Base-by-base conservation (phyloP, 2,888 invertebrate genomes). In the Caenorhabditis auriculariae region DNA sequence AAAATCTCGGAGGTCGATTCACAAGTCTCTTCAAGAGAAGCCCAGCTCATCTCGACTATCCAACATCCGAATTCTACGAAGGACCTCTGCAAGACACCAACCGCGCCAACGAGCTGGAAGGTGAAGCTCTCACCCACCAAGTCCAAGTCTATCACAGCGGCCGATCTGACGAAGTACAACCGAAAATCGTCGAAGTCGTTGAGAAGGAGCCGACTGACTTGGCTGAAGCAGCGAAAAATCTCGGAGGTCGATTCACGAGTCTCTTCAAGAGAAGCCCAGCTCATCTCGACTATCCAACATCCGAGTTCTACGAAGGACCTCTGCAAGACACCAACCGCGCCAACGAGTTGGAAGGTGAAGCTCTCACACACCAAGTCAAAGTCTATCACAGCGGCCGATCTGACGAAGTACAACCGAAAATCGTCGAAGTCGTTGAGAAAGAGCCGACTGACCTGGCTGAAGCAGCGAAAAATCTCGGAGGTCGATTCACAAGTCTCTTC, bases 231-330 rank as follows among this genome's bases (percentile, higher is more conserved):
- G n/a, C n/a, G n/a, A n/a, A n/a, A n/a, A n/a, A n/a, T n/a, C n/a
- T n/a, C n/a, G n/a, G n/a, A n/a, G n/a, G n/a, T n/a, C n/a, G n/a
- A n/a, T 43, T 56, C 32, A 48, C 48, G 21, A 49, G 58, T 32
- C 42, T 54, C 21, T 55, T 58, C 54, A 53, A 58, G 38, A 57
- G 54, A 23, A 45, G 49, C 9, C 43, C 64, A 7, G 62, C 68
- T 37, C 69, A 69, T 21, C 51, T 54, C 12, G 67, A 69, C 48
- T 69, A 69, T 52, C 67, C 67, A 47, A 42, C 44, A 27, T 42
- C 50, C 45, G 66, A 62, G 23, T n/a, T 27, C 47, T 66, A 58
- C 49, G 59, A 58, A 27, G 66, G 66, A 42, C 66, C 66, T 38
- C 35, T 69, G 32, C 69, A 72, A 24, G 46, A 55, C 27, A 60